Conservation (phyloP, 2,113 vertebrate genomes). For the Dasyprocta punctata region DNA sequence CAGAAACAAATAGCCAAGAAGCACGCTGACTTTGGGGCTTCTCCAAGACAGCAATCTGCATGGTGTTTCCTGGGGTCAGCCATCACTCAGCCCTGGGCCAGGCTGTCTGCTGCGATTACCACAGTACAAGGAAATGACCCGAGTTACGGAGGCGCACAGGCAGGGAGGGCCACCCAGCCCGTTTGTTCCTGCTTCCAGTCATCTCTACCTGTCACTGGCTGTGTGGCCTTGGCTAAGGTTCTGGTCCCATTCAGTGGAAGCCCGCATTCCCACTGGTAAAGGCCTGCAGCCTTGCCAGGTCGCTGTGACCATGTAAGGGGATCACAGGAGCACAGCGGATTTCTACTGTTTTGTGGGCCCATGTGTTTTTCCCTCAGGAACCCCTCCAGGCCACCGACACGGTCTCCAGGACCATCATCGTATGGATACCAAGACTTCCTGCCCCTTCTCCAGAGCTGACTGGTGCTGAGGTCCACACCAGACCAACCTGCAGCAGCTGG, state of each 20-base stretch:
- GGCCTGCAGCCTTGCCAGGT: not conserved
- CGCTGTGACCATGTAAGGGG: not conserved
- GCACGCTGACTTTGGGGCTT: constrained; percentile 59
- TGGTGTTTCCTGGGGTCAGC: constrained; percentile 16
- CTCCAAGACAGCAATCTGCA: constrained; percentile 60
- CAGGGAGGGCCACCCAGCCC: too few species aligned
- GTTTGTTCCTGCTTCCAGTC: too few species aligned
- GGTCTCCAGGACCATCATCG: not conserved
- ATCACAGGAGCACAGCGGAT: not conserved
- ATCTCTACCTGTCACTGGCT: not conserved
- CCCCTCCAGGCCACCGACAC: not conserved
- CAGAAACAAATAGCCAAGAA: constrained; percentile 14
- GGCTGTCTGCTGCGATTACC: not conserved
- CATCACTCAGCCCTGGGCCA: not conserved
- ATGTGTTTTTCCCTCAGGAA: not conserved
- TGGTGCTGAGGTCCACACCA: not conserved
- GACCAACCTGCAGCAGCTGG: not conserved
- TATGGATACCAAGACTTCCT: not conserved
- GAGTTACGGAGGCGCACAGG: rapidly evolving
- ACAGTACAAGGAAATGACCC: not conserved
- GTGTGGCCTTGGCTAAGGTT: not conserved
- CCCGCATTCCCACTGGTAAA: not conserved
- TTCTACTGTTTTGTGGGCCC: not conserved
- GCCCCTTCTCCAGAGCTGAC: not conserved
- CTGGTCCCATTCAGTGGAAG: too few species aligned